A percentile compares a stretch with the other conserved stretches of the same genome.
phyloP scores from a whole-genome alignment of 64 coral and sea anemone genomes.

The Trachythela sp. region DNA sequence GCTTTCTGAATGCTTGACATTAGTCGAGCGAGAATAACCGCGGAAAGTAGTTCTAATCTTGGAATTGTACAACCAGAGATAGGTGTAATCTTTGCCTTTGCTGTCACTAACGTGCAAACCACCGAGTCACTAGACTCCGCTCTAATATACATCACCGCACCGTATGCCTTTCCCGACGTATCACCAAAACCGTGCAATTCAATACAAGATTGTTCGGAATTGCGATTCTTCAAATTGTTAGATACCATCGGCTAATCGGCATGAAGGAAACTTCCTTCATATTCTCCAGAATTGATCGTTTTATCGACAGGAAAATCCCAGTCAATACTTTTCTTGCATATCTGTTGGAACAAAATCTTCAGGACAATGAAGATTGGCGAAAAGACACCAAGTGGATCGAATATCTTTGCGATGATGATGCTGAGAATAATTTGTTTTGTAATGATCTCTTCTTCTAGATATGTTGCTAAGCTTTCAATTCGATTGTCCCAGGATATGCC shows the following conservation, averaged over 20 bases:
- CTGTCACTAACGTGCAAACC: neutral
- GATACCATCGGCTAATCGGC: neutral
- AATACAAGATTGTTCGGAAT: neutral
- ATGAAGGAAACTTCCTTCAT: conserved; percentile 2
- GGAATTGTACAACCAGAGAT: conserved; percentile 24
- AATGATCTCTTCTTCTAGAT: neutral
- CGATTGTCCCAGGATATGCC: too few relatives aligned
- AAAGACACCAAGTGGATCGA: conserved; percentile 28
- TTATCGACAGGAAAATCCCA: neutral
- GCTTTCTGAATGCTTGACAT: neutral
- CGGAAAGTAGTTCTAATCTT: conserved; percentile 31
- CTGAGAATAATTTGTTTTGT: conserved; percentile 47
- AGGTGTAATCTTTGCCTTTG: conserved; percentile 27
- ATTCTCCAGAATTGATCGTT: neutral
- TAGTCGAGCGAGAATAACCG: conserved; percentile 18
- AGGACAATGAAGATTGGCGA: conserved; percentile 23
- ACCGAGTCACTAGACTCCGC: neutral
- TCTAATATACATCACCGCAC: conserved; percentile 29
- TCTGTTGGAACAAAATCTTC: conserved; percentile 34
- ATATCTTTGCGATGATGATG: conserved; percentile 46
- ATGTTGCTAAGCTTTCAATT: too few relatives aligned
- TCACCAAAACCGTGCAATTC: conserved; percentile 36
- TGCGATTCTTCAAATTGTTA: neutral
- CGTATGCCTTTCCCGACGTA: neutral
- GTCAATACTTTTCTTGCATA: neutral